A percentile compares a stretch with the other conserved stretches of the same genome.
These are phyloP conservation scores for Epinephelus fuscoguttatus DNA, from an alignment of 2,113 vertebrate species.

Conservation along the genomic window DNA sequence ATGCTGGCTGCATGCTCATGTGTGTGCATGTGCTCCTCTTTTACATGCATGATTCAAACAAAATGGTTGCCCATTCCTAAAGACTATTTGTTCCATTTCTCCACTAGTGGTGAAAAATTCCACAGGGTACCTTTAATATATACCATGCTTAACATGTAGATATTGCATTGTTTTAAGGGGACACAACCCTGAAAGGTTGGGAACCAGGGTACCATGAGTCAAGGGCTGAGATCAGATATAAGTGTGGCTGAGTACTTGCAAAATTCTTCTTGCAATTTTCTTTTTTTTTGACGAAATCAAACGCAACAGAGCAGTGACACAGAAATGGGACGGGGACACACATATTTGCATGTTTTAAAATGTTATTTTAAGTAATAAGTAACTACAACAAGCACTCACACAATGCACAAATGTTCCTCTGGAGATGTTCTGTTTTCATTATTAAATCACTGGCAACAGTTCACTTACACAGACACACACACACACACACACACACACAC, in stretches of 20 bases:
- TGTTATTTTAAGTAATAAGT: neutral
- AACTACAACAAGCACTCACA: neutral
- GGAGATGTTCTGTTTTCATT: neutral
- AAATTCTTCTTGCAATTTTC: too few relatives aligned
- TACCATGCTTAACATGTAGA: neutral
- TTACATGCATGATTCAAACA: too few relatives aligned
- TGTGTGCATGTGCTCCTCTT: too few relatives aligned
- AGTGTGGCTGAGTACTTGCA: too few relatives aligned
- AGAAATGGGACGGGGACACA: neutral
- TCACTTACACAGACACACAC: neutral
- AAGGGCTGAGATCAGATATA: too few relatives aligned
- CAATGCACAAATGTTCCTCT: too few relatives aligned
- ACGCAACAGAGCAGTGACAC: neutral
- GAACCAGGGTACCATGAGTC: too few relatives aligned
- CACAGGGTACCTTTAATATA: neutral
- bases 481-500: neutral
- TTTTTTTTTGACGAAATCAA: neutral
- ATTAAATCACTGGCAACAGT: constrained; percentile 17
- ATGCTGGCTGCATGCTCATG: too few relatives aligned
- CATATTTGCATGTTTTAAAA: neutral
- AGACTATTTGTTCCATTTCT: too few relatives aligned
- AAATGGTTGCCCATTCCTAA: too few relatives aligned
- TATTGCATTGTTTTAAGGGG: neutral
- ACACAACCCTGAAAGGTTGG: too few relatives aligned
- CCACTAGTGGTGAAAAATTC: neutral